phyloP scores from a whole-genome alignment of 1,140 invertebrate genomes.

The Cephus cinctus region DNA sequence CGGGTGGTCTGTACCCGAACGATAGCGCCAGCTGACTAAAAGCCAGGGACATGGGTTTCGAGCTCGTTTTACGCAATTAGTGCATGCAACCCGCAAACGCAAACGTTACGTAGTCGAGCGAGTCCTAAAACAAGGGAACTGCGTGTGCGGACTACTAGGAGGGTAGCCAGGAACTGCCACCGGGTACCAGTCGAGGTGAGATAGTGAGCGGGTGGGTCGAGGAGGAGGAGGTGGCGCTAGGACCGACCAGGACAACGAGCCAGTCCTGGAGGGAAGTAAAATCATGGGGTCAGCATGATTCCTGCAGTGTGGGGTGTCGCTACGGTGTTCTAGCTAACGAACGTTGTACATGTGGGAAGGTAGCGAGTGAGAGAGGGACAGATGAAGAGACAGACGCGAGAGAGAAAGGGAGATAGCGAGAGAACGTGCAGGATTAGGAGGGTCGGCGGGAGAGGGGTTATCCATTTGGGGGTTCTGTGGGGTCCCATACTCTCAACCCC shows the following conservation, averaged over 20 bases:
- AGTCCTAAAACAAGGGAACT: conserved; percentile 37
- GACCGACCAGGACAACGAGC: neutral
- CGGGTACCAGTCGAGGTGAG: neutral
- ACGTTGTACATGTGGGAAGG: conserved; percentile 12
- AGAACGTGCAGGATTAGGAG: too few species aligned
- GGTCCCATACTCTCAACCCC: conserved; percentile 5
- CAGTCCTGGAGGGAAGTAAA: conserved; percentile 2
- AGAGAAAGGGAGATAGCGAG: too few species aligned
- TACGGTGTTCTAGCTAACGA: conserved; percentile 17
- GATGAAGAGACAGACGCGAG: too few species aligned
- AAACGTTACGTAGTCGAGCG: too few species aligned
- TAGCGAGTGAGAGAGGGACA: too few species aligned
- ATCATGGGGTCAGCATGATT: conserved; percentile 21
- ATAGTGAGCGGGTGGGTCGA: neutral
- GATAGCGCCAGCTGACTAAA: too few species aligned
- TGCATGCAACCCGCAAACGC: too few species aligned
- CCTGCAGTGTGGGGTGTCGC: conserved; percentile 4
- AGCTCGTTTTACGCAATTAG: conserved; percentile 36
- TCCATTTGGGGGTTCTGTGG: conserved; percentile 14
- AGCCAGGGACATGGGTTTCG: conserved; percentile 21
- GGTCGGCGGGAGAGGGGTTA: conserved; percentile 8
- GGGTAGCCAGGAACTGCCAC: neutral
- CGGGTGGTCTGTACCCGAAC: too few species aligned
- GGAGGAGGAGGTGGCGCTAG: neutral
- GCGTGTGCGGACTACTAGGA: conserved; percentile 26